phyloP scores from a whole-genome alignment of 2,113 vertebrate genomes.

The Aptenodytes forsteri region DNA sequence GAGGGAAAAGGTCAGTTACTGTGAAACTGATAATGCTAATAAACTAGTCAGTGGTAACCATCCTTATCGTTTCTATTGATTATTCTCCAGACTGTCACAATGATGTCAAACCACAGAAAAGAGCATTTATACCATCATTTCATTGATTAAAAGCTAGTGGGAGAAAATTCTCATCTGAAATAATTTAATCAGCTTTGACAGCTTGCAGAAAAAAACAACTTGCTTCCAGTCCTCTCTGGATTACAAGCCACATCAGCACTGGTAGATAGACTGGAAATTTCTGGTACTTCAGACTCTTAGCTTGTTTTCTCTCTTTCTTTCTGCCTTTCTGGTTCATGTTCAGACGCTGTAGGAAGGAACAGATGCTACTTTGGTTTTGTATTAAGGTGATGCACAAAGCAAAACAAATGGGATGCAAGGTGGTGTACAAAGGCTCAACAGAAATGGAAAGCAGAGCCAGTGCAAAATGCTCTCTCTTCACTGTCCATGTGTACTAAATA shows the following conservation, averaged over 20 bases:
- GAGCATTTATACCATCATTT: slow-evolving; percentile 8
- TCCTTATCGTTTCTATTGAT: slow-evolving; percentile 38
- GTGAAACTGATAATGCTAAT: slow-evolving; percentile 60
- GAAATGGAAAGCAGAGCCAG: not conserved
- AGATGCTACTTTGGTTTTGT: not conserved
- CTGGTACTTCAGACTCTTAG: not conserved
- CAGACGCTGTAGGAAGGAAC: not conserved
- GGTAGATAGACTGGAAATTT: not conserved
- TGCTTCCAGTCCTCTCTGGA: not conserved
- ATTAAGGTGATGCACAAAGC: not conserved
- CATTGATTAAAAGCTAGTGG: slow-evolving; percentile 43
- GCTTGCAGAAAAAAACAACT: not conserved
- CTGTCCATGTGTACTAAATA: not conserved
- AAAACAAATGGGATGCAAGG: not conserved
- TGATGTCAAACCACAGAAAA: slow-evolving; percentile 42
- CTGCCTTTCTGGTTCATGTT: not conserved
- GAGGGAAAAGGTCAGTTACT: slow-evolving; percentile 52
- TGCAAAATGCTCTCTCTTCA: not conserved
- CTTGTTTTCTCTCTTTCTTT: not conserved
- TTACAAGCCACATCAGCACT: not conserved
- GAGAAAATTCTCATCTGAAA: slow-evolving; percentile 42
- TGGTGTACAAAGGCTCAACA: not conserved
- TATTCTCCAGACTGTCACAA: slow-evolving; percentile 6
- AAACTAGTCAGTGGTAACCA: slow-evolving; percentile 36
- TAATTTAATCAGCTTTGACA: not conserved